A percentile compares a stretch with the other conserved stretches of the same genome.
These are phyloP conservation scores for Lutraria rhynchaena DNA, from an alignment of 1,140 invertebrate species.

Conservation along the genomic window DNA sequence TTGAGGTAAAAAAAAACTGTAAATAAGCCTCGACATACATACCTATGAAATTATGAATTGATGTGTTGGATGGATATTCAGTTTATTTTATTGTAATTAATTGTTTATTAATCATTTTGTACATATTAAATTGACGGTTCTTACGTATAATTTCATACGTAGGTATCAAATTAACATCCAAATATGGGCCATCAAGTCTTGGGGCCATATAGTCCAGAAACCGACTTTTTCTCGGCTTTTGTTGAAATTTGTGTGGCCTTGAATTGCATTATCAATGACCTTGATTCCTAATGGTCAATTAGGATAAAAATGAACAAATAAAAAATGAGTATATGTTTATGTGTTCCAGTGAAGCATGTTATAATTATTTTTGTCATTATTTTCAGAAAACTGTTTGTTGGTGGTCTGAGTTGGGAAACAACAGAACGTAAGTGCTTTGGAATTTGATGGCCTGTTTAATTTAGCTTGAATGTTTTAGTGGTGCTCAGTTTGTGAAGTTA, in stretches of 20 bases:
- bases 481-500: no score
- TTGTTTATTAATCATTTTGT: no score
- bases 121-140: no score
- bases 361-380: constrained; percentile 62
- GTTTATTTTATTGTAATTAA: no score
- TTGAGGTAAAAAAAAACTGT: no score
- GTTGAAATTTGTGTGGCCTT: neutral
- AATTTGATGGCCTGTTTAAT: no score
- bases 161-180: no score
- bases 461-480: no score
- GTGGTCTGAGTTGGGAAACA: constrained; percentile 97
- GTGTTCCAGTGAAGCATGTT: neutral
- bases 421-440: constrained; percentile 86
- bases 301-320: neutral
- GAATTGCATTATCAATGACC: neutral
- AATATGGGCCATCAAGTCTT: neutral
- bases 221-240: neutral
- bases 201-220: neutral
- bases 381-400: constrained; percentile 96
- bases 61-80: no score
- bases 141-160: no score
- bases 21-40: no score
- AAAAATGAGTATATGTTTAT: neutral
- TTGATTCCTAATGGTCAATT: neutral
- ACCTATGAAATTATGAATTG: no score